phyloP scores from a whole-genome alignment of 2,113 vertebrate species.

The Saccopteryx leptura region DNA sequence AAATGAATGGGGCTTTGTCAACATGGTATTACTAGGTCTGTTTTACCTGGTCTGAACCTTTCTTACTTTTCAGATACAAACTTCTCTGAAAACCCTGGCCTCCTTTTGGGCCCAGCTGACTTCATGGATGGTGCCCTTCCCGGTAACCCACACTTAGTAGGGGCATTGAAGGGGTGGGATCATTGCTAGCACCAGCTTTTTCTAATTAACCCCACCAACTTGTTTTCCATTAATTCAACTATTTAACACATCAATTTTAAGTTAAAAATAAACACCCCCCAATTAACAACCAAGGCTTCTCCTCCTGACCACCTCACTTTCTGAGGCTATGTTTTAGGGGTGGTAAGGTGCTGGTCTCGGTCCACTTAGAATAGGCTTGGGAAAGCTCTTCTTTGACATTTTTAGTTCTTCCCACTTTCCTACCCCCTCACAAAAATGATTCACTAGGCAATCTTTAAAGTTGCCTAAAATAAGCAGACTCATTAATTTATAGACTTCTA shows the following conservation, averaged over 20 bases:
- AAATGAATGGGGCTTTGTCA: constrained; percentile 44
- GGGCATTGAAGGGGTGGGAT: not conserved
- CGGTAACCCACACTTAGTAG: not conserved
- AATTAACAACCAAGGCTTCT: not conserved
- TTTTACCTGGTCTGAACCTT: constrained; percentile 59
- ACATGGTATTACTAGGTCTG: not conserved
- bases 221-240: constrained; percentile 49
- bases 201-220: not conserved
- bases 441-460: not conserved
- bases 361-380: not conserved
- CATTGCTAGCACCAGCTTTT: not conserved
- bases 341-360: not conserved
- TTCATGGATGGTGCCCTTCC: not conserved
- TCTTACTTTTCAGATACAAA: constrained; percentile 63
- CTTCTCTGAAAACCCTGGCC: not conserved
- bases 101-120: not conserved
- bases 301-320: not conserved
- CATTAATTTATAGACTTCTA: not conserved
- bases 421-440: not conserved
- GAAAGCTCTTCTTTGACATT: not conserved
- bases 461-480: not conserved
- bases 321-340: not conserved
- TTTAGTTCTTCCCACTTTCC: not conserved
- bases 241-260: constrained; percentile 47
- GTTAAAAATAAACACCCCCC: not conserved